Evolutionary conservation across 2,113 vertebrate species (phyloP), one percentile per base, ranked within the genome.

Genomic region (Clinocottus analis): DNA sequence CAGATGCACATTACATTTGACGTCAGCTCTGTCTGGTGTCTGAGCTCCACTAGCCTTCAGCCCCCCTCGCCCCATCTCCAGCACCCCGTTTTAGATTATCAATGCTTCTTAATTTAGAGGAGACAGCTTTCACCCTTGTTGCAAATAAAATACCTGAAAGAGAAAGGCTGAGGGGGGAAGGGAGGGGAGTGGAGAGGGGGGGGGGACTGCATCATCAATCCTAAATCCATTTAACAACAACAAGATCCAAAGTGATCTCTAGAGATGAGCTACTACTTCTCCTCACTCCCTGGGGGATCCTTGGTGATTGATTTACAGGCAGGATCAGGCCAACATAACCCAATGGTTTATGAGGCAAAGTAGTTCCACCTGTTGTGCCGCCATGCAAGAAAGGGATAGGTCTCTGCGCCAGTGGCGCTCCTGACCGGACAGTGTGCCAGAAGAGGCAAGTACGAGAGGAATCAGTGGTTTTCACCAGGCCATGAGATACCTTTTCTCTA

Each of bases 131-230:
- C 39, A 25, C 12, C 68, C 65, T 73, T 7, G 33, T 84, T 91
- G 82, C 80, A 90, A 87, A 87, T 86, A 76, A 82, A 92, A 90
- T 86, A 88, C 70, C 67, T 85, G 78, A 53, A 53, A 23, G n/a
- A 9, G n/a, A 4, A 79, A 31, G 66, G 72, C 63, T n/a, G n/a
- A n/a, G n/a, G n/a, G n/a, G n/a, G n/a, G n/a, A n/a, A n/a, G n/a
- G n/a, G n/a, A n/a, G n/a, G n/a, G n/a, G n/a, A n/a, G n/a, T n/a
- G n/a, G n/a, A n/a, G n/a, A n/a, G n/a, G n/a, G n/a, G n/a, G n/a
- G 31, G 14, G 72, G 71, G 37, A 62, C 55, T 70, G n/a, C 85
- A 81, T 89, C 29, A 31, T 31, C 29, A 31, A 31, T 31, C 29
- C 29, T 31, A 82, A 88, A 91, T 87, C 79, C 64, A 60, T 37